Conservation (phyloP, 2,113 vertebrate species). For the Rhinoderma darwinii region DNA sequence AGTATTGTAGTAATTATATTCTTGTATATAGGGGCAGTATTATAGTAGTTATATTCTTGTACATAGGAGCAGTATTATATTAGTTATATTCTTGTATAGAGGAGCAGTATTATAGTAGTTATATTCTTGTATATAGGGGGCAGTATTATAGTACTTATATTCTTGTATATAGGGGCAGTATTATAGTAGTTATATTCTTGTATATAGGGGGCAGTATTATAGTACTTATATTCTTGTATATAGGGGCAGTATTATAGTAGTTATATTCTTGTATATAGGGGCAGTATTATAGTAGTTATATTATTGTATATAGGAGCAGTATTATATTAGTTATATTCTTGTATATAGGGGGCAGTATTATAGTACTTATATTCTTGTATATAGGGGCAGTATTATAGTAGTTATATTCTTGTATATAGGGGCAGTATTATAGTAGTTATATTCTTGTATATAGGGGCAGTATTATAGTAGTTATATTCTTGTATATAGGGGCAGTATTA, state of each 20-base stretch:
- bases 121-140: background rate
- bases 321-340: background rate
- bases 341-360: background rate
- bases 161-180: background rate
- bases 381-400: background rate
- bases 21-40: background rate
- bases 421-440: conserved; percentile 10
- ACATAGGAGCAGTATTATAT: background rate
- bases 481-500: too few species aligned
- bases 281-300: background rate
- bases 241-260: background rate
- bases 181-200: conserved; percentile 5
- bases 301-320: background rate
- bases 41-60: conserved; percentile 4
- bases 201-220: background rate
- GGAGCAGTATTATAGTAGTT: background rate
- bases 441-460: background rate
- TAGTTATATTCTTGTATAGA: background rate
- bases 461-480: conserved; percentile 15
- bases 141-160: conserved; percentile 5
- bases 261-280: too few species aligned
- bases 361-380: background rate
- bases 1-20: conserved; percentile 6
- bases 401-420: background rate
- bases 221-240: background rate